A percentile compares a stretch with the other conserved stretches of the same genome.
Conservation (phyloP, 2,888 invertebrate species). For the Acronicta psi region DNA sequence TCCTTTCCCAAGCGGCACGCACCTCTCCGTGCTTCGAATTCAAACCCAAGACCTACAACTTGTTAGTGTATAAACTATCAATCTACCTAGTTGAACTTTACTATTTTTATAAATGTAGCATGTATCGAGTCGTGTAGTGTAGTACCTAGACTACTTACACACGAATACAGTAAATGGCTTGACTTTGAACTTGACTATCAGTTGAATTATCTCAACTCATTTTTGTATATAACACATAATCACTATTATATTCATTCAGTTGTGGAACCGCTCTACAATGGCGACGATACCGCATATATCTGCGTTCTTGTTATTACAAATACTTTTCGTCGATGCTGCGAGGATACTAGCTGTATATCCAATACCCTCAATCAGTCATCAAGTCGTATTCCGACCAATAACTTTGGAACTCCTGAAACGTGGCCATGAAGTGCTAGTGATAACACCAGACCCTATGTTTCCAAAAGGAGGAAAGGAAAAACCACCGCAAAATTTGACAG, state of each 20-base stretch:
- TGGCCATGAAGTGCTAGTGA: conserved; percentile 77
- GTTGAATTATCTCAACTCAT: neutral
- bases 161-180: no score
- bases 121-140: no score
- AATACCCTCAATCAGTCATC: conserved; percentile 77
- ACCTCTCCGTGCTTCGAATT: no score
- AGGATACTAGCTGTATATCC: conserved; percentile 72
- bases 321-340: conserved; percentile 49
- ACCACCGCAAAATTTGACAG: conserved; percentile 67
- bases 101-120: no score
- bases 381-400: conserved; percentile 70
- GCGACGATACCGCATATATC: neutral
- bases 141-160: no score
- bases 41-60: no score
- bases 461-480: conserved; percentile 46
- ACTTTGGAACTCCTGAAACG: conserved; percentile 70
- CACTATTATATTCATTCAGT: conserved; percentile 5
- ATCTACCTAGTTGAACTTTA: no score
- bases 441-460: conserved; percentile 74
- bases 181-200: no score
- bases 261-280: conserved; percentile 11
- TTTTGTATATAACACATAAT: conserved; percentile 19
- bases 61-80: no score
- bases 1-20: no score
- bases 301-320: conserved; percentile 1